phyloP scores from a whole-genome alignment of 2,113 vertebrate genomes.

The Columba livia region DNA sequence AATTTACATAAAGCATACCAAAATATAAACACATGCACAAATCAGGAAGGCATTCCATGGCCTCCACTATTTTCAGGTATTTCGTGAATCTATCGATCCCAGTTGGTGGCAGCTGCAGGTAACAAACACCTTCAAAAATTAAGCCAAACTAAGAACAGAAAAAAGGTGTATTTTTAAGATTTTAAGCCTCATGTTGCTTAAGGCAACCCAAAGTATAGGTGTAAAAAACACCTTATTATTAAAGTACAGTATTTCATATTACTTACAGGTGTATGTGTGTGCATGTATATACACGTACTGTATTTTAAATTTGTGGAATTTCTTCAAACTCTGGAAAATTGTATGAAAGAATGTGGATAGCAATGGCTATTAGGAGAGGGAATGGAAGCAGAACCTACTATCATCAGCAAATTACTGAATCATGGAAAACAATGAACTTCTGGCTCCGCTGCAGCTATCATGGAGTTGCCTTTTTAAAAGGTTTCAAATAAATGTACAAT shows the following conservation, averaged over 20 bases:
- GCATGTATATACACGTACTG: not conserved
- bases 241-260: not conserved
- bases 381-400: not conserved
- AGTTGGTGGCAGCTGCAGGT: not conserved
- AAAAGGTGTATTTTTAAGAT: not conserved
- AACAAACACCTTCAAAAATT: not conserved
- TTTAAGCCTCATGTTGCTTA: not conserved
- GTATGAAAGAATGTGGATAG: not conserved
- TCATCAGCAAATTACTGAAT: not conserved
- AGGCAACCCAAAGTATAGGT: not conserved
- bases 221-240: not conserved
- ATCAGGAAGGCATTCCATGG: not conserved
- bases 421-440: not conserved
- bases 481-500: not conserved
- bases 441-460: accelerated
- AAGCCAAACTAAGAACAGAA: not conserved
- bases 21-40: not conserved
- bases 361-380: not conserved
- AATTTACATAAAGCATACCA: not conserved
- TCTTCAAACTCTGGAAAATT: not conserved
- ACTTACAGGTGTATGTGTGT: not conserved
- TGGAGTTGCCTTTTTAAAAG: not conserved
- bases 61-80: not conserved
- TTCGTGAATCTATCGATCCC: not conserved
- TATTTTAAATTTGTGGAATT: not conserved